phyloP scores from a whole-genome alignment of 2,113 vertebrate genomes.

The Suncus etruscus region DNA sequence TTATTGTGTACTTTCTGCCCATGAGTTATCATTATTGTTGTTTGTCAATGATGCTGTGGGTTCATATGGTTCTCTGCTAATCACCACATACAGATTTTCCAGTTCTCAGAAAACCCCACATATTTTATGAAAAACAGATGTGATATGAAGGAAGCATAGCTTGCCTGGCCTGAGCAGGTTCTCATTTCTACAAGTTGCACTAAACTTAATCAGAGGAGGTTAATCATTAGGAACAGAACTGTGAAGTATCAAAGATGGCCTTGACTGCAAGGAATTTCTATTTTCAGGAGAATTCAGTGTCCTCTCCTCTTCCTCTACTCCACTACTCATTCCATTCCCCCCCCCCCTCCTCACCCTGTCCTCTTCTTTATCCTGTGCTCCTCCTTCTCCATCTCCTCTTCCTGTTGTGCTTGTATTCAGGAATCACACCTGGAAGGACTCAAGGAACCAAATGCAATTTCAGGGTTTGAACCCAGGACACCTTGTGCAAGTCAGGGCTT shows the following conservation, averaged over 20 bases:
- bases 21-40: neutral
- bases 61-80: neutral
- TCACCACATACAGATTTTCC: neutral
- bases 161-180: neutral
- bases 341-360: too few relatives aligned
- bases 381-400: too few relatives aligned
- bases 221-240: neutral
- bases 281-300: neutral
- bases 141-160: neutral
- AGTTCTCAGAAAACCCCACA: neutral
- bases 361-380: too few relatives aligned
- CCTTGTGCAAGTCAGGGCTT: too few relatives aligned
- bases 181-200: neutral
- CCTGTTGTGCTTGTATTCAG: too few relatives aligned
- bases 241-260: neutral
- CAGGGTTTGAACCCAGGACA: too few relatives aligned
- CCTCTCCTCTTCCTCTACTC: neutral
- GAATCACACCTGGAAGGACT: too few relatives aligned
- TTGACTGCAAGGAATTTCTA: neutral
- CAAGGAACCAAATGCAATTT: too few relatives aligned
- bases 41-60: neutral
- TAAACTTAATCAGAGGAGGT: neutral
- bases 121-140: constrained; percentile 16
- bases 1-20: neutral
- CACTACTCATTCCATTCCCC: too few relatives aligned